Base-by-base conservation (phyloP, 2,888 invertebrate genomes). In the Flabesymbios commensalis region DNA sequence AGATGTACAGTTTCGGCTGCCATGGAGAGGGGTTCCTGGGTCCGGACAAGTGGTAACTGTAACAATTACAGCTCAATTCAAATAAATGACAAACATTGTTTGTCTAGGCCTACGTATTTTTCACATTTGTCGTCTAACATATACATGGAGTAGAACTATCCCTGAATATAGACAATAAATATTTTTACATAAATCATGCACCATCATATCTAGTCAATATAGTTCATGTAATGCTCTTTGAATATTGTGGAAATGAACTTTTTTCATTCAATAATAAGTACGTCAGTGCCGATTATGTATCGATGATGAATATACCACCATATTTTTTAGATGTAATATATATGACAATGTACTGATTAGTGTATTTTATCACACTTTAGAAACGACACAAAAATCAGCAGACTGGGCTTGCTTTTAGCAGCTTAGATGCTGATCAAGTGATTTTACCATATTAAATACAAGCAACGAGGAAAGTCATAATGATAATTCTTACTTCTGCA, bases 11-110 rank as follows among this genome's bases (percentile, higher is more conserved):
- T 48, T 22, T 24, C 69, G 49, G 10, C 36, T 51, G 3, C 69
- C 69, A 42, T 63, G 53, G 17, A 69, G 33, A 3, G 69, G 69
- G 3, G 69, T 69, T 3, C 69, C 69, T 2, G 69, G 69, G 39
- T 69, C 69, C 2, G 67, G 54, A 41, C 69, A 69, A 24, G 63
- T 65, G 7, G 55, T 63, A 26, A 54, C 68, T 68, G 61, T 19
- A 51, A 22, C 14, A 47, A 22, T 43, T 14, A n/a, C n/a, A 43
- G 28, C 29, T 29, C 29, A 10, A 36, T 36, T 10, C 10, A 14
- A 36, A 36, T 31, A 10, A 28, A 22, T n/a, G n/a, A 17, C 29
- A 49, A 1, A n/a, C n/a, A n/a, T n/a, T n/a, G n/a, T n/a, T n/a
- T n/a, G n/a, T n/a, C n/a, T n/a, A n/a, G n/a, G n/a, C n/a, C n/a